Evolutionary conservation across 2,797 vertebrate species (phyloP).

Genomic region (Lycodopsis pacificus): DNA sequence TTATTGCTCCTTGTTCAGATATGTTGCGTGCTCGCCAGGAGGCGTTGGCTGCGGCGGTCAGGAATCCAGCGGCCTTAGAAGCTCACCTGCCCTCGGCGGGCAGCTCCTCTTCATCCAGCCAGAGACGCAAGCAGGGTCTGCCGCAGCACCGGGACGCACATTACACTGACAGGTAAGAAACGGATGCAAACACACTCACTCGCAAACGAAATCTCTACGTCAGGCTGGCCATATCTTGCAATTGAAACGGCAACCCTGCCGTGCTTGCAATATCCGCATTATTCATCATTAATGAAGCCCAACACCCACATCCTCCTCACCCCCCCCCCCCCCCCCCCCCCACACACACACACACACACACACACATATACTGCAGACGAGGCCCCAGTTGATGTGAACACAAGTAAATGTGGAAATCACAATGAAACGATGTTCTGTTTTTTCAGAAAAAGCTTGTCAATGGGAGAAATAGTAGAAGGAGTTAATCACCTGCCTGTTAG

Average conservation of each 20-base stretch:
- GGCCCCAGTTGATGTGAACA: conserved; percentile 12
- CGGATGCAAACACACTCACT: background rate
- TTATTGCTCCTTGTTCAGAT: conserved; percentile 76
- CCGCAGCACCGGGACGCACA: conserved; percentile 92
- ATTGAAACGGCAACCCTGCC: background rate
- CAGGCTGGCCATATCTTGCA: background rate
- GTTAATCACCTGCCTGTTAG: conserved; percentile 73
- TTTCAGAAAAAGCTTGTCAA: conserved; percentile 7
- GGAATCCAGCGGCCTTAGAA: conserved; percentile 90
- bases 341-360: background rate
- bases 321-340: background rate
- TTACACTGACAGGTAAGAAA: conserved; percentile 91
- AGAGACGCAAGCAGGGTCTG: conserved; percentile 94
- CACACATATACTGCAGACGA: conserved; percentile 52
- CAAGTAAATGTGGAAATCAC: conserved; percentile 15
- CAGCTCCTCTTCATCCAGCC: conserved; percentile 89
- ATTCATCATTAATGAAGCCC: conserved; percentile 71
- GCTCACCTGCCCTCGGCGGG: conserved; percentile 90
- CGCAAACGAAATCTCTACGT: background rate
- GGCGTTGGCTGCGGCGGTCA: conserved; percentile 85
- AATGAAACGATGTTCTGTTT: conserved; percentile 1
- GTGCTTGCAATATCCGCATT: conserved; percentile 58
- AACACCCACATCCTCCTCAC: conserved; percentile 57
- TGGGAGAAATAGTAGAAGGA: conserved; percentile 23
- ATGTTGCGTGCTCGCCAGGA: conserved; percentile 93